Evolutionary conservation across 1,140 invertebrate species (phyloP), one percentile per base, ranked within the genome.

Genomic region (Anadara kagoshimensis): DNA sequence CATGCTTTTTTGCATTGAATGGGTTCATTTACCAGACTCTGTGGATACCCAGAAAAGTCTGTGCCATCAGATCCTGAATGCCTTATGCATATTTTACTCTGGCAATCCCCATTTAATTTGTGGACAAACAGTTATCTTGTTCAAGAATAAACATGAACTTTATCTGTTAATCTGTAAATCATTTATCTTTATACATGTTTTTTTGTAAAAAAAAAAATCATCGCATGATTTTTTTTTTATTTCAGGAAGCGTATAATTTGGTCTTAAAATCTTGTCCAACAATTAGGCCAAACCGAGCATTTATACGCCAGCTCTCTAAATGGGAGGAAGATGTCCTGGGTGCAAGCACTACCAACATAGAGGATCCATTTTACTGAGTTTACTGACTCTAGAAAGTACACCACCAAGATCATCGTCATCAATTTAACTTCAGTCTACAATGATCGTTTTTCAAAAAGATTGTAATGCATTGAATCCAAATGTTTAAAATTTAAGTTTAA

Each of bases 181-280:
- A 14, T 11, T 22, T 18, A 58, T 12, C 26, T 10, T 4, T 29
- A 22, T 20, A 22, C 12, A 43, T 14, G 10, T 24, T 26, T n/a
- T 10, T 49, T 18, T 62, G 16, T 49, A 1, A 18, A 3, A 36
- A 7, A 36, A 18, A 63, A 12, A 24, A 18, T 62, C 22, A 14
- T 67, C 16, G 41, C 43, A 7, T 36, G 26, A 67, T 36, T 64
- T 47, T 53, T 73, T 61, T 61, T 53, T 16, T 56, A 5, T 78
- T 79, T 45, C 75, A 88, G 86, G 81, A 84, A 53, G 85, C 87
- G 11, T 87, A 84, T 54, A 47, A 69, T n/a, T 79, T 86, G 73
- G 76, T 84, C 20, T 45, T 73, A 43, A 75, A 78, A 54, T 88
- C 85, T 66, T 78, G 77, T 62, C 53, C 47, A 18, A 78, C 66